phyloP scores from a whole-genome alignment of 2,797 vertebrate genomes.

The Salmo trutta region DNA sequence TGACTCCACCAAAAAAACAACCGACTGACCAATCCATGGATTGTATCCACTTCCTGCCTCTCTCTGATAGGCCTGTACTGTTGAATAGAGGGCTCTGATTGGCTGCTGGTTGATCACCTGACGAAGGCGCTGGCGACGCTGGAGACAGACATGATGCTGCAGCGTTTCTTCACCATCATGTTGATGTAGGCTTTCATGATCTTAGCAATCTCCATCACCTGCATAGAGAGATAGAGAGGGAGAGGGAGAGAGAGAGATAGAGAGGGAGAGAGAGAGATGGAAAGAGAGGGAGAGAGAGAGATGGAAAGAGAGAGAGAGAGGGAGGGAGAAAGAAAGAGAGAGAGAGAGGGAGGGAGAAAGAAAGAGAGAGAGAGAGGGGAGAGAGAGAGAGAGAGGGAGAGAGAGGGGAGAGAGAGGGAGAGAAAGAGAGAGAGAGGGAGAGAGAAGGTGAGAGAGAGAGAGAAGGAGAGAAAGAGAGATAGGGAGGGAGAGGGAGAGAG shows the following conservation, averaged over 20 bases:
- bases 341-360: too few relatives aligned
- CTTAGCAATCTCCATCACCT: slow-evolving; percentile 93
- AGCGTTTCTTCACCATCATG: slow-evolving; percentile 94
- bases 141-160: slow-evolving; percentile 87
- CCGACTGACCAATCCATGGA: slow-evolving; percentile 22
- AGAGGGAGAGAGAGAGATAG: not conserved
- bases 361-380: not conserved
- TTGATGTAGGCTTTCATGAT: slow-evolving; percentile 97
- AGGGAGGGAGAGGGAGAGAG: not conserved
- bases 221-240: slow-evolving; percentile 21
- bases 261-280: not conserved
- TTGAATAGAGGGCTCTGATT: slow-evolving; percentile 41
- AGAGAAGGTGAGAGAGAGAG: too few relatives aligned
- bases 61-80: slow-evolving; percentile 19
- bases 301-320: too few relatives aligned
- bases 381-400: not conserved
- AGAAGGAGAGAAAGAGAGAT: fast-evolving
- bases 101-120: slow-evolving; percentile 79
- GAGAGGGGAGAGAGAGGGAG: not conserved
- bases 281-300: too few relatives aligned
- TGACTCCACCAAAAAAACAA: slow-evolving; percentile 41
- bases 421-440: too few relatives aligned
- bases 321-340: too few relatives aligned
- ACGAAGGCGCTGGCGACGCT: slow-evolving; percentile 82
- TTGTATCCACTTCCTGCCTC: slow-evolving; percentile 31